These are phyloP conservation scores for Syritta pipiens DNA, from an alignment of 2,888 invertebrate species.

Conservation along the genomic window DNA sequence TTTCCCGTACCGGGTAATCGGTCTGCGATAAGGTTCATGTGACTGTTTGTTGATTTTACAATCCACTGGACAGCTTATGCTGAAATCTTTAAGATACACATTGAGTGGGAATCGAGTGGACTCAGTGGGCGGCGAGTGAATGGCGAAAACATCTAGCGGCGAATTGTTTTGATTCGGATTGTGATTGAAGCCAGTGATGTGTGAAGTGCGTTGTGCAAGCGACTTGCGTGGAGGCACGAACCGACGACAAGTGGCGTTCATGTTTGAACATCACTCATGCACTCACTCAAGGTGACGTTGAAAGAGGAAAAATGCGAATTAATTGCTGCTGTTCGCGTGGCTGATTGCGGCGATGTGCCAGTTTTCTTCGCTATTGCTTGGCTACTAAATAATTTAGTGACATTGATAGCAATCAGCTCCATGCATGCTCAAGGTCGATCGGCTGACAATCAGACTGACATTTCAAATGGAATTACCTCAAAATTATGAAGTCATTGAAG, in stretches of 20 bases:
- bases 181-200: slow-evolving; percentile 3
- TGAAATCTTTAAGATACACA: no score
- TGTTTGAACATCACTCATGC: slow-evolving; percentile 18
- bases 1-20: neutral
- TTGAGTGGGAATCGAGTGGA: no score
- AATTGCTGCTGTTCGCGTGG: slow-evolving; percentile 6
- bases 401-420: no score
- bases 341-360: slow-evolving; percentile 19
- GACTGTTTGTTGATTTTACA: neutral
- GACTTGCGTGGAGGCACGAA: slow-evolving; percentile 2
- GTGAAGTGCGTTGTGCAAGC: slow-evolving; percentile 2
- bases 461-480: no score
- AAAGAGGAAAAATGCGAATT: neutral
- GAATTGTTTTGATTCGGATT: no score
- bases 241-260: neutral
- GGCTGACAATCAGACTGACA: no score
- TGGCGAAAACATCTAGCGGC: no score
- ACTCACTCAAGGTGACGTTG: slow-evolving; percentile 14
- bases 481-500: no score
- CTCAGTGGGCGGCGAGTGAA: no score
- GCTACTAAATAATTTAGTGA: no score
- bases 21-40: neutral
- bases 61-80: no score
- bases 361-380: neutral
- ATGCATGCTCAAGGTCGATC: no score